Evolutionary conservation across 1,140 invertebrate genomes (phyloP).

Genomic region (Nylanderia fulva): DNA sequence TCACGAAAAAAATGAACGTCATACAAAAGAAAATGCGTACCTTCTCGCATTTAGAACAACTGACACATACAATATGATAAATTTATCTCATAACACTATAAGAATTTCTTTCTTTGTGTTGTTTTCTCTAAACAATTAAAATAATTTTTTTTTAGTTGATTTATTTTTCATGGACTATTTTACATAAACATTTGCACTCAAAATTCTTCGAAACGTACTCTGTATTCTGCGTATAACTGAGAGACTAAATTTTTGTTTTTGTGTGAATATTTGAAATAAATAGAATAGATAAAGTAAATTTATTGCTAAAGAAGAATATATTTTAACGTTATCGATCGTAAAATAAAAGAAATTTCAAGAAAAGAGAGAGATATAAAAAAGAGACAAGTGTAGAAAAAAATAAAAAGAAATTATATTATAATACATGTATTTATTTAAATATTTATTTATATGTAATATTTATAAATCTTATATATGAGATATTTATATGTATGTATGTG

Average conservation of each 20-base stretch:
- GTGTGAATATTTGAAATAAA: conserved; percentile 15
- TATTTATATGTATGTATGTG: neutral
- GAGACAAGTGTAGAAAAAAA: neutral
- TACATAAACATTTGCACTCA: neutral
- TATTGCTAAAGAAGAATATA: conserved; percentile 18
- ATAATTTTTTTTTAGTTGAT: neutral
- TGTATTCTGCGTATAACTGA: neutral
- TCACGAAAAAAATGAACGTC: neutral
- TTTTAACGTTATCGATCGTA: neutral
- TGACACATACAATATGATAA: neutral
- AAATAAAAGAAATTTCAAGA: conserved; percentile 1
- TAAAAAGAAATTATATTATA: neutral
- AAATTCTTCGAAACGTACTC: conserved; percentile 4
- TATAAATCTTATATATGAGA: too few relatives aligned
- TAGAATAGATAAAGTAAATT: conserved; percentile 5
- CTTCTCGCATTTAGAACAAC: neutral
- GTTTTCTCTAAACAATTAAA: neutral
- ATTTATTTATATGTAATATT: neutral
- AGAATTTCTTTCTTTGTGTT: neutral
- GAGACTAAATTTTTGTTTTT: neutral
- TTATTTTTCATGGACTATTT: neutral
- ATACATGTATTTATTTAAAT: neutral
- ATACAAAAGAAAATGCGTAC: neutral
- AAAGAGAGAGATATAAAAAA: neutral
- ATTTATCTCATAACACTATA: neutral